These are phyloP conservation scores for Aspidiotus rigidus DNA, from an alignment of 2,888 invertebrate species.

Conservation along the genomic window DNA sequence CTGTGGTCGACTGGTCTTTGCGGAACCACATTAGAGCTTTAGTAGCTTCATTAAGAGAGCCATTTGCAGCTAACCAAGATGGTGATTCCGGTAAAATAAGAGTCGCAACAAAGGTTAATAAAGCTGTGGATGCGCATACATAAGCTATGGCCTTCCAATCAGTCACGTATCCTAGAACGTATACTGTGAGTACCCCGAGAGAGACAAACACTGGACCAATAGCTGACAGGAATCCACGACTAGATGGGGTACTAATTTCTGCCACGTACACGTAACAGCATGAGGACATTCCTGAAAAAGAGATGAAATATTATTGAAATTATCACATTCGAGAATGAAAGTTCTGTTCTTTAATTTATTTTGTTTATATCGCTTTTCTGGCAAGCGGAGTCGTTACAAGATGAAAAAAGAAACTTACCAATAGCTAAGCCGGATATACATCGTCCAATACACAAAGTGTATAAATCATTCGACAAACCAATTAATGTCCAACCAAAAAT, in stretches of 20 bases:
- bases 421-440: constrained; percentile 49
- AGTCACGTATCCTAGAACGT: constrained; percentile 56
- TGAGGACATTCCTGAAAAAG: constrained; percentile 55
- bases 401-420: constrained; percentile 35
- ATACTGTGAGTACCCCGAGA: constrained; percentile 60
- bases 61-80: constrained; percentile 55
- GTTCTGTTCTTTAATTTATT: background rate
- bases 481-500: constrained; percentile 61
- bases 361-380: background rate
- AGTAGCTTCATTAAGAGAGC: constrained; percentile 53
- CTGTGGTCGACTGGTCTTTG: constrained; percentile 53
- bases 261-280: constrained; percentile 60
- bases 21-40: constrained; percentile 57
- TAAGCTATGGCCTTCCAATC: constrained; percentile 51
- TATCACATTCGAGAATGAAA: background rate
- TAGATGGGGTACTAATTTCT: constrained; percentile 58
- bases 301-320: background rate
- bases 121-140: constrained; percentile 52
- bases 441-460: constrained; percentile 56
- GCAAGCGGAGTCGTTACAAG: background rate
- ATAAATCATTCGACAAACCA: constrained; percentile 54
- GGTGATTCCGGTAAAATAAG: constrained; percentile 62
- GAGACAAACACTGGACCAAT: constrained; percentile 62
- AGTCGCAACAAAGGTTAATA: constrained; percentile 51
- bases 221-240: constrained; percentile 59